A percentile compares a stretch with the other conserved stretches of the same genome.
Evolutionary conservation across 2,113 vertebrate species (phyloP).

Genomic region (Anthoscopus minutus): DNA sequence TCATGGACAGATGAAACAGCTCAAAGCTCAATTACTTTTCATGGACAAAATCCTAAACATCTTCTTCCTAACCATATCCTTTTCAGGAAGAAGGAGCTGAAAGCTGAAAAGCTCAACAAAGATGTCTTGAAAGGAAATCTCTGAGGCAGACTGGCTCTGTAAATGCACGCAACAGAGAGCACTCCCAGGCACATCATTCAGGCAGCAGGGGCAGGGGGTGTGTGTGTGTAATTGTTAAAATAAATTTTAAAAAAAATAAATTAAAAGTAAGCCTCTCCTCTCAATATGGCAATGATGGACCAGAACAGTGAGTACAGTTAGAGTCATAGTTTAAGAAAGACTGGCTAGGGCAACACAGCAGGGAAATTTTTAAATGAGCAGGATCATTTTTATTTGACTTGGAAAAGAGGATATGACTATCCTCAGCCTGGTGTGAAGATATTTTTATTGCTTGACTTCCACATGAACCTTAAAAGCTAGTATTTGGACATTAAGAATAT

Average conservation of each 20-base stretch:
- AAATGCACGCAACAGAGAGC: not conserved
- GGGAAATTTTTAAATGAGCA: conserved; percentile 49
- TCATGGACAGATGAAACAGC: not conserved
- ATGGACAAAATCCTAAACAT: not conserved
- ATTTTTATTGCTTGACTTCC: conserved; percentile 59
- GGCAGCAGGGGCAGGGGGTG: too few species aligned
- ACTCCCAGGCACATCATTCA: not conserved
- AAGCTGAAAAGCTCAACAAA: not conserved
- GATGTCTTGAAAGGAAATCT: not conserved
- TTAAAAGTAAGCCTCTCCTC: not conserved
- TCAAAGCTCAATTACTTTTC: not conserved
- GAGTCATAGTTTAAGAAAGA: not conserved
- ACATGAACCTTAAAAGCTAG: conserved; percentile 20
- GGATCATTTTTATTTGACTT: conserved; percentile 61
- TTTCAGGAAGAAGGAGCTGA: not conserved
- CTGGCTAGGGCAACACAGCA: conserved; percentile 8
- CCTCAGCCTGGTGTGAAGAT: conserved; percentile 24
- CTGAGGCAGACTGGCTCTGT: not conserved
- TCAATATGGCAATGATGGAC: not conserved
- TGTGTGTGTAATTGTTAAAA: too few species aligned
- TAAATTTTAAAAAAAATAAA: not conserved
- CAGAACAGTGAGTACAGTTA: conserved; percentile 3
- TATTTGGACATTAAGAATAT: conserved; percentile 37
- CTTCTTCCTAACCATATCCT: not conserved
- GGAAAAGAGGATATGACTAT: not conserved